These are phyloP conservation scores for Drymodes brunneopygia DNA, from an alignment of 2,113 vertebrate genomes.

Conservation along the genomic window DNA sequence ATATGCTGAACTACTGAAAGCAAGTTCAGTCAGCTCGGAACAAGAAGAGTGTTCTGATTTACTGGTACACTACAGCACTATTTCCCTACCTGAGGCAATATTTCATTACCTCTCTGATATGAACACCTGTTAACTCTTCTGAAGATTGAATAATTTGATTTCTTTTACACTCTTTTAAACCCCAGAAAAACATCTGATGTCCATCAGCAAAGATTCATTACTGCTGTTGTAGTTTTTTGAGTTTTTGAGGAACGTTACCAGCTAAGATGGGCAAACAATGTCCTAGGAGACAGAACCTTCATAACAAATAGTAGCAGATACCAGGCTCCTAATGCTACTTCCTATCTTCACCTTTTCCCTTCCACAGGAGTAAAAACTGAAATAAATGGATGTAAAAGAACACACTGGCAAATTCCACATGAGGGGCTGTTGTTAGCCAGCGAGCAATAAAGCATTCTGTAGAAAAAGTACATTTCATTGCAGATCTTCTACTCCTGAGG, in stretches of 20 bases:
- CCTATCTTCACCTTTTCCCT: not conserved
- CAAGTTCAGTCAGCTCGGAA: not conserved
- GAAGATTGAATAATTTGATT: conserved; percentile 8
- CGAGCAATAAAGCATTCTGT: not conserved
- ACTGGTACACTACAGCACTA: not conserved
- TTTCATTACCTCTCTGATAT: not conserved
- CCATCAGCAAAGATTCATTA: conserved; percentile 13
- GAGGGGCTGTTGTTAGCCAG: not conserved
- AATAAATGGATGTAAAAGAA: not conserved
- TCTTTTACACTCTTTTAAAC: not conserved
- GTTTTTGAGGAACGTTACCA: not conserved
- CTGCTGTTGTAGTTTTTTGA: not conserved
- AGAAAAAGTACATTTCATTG: not conserved
- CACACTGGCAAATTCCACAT: not conserved
- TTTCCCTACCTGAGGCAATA: not conserved
- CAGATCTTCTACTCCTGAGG: not conserved
- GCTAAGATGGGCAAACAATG: not conserved
- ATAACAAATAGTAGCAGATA: not conserved
- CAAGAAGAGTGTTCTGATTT: not conserved
- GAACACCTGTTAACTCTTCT: not conserved
- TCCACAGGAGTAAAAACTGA: not conserved
- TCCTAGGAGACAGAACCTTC: not conserved
- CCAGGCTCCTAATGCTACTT: rapidly evolving
- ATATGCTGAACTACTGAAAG: conserved; percentile 16
- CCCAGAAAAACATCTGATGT: conserved; percentile 4